Base-by-base conservation (phyloP, 1,140 invertebrate genomes). In the Ooceraea biroi region DNA sequence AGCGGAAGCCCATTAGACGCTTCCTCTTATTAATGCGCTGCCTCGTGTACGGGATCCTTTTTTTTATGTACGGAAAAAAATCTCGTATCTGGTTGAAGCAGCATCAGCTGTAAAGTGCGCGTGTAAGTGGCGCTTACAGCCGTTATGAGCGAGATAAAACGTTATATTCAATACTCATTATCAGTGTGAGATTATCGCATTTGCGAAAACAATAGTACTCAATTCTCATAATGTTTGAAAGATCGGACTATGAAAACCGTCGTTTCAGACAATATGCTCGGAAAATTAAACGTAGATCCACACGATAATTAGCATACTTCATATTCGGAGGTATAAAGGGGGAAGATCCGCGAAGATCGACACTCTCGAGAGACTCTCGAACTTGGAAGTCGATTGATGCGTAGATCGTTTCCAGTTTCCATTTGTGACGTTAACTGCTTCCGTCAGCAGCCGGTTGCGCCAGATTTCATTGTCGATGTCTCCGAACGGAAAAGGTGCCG, bases 391-490 rank as follows among this genome's bases (percentile, higher is more conserved):
- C 46, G 14, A 48, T 57, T 17, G 8, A 17, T 50, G 58, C 44
- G 22, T 52, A 50, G 57, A 87, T 87, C 85, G 30, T 87, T 87
- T 87, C 89, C 83, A 91, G 89, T 91, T 91, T 90, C 88, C 89
- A 91, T 90, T 90, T 87, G 82, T 48, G 89, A 83, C 58, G 71
- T 83, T 90, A 89, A 90, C 84, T 86, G 85, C 86, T 88, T 86
- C 87, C 84, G 88, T 27, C 69, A 84, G 27, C 52, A 48, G 76
- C 65, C 52, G 78, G 50, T 71, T 71, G 85, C 80, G 46, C 80
- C 58, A 87, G 66, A 87, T 87, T 87, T 87, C 85, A 77, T 72
- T 83, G 73, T 86, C 71, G 30, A 48, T 76, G 52, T 25, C 65
- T 78, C 44, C 71, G 44, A 83, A 77, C 77, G 52, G 72, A 58